Conservation (phyloP, 2,113 vertebrate genomes). For the Brachyhypopomus occidentalis region DNA sequence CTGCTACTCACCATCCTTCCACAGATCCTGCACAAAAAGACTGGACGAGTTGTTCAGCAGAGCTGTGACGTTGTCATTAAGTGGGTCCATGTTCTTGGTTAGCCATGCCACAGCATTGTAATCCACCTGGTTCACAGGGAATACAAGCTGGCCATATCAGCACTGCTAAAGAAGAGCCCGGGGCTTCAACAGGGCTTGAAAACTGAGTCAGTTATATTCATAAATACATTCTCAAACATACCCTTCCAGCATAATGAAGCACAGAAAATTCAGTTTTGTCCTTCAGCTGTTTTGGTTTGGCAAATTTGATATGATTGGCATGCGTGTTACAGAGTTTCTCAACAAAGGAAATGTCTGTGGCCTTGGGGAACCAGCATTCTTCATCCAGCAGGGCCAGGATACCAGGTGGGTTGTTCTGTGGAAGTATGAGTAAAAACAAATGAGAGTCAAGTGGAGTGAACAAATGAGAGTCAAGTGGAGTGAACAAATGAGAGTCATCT, state of each 20-base stretch:
- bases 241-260: slow-evolving; percentile 93
- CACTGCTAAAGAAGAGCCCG: no score
- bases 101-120: slow-evolving; percentile 86
- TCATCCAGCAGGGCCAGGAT: slow-evolving; percentile 95
- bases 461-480: neutral
- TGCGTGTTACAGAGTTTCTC: slow-evolving; percentile 91
- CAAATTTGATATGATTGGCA: slow-evolving; percentile 90
- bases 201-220: no score
- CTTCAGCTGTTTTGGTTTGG: slow-evolving; percentile 94
- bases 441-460: neutral
- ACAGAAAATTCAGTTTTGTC: slow-evolving; percentile 97
- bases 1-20: slow-evolving; percentile 82
- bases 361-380: slow-evolving; percentile 99
- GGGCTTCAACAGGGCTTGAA: no score
- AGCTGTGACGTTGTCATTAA: slow-evolving; percentile 85
- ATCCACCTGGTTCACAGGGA: slow-evolving; percentile 74
- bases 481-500: no score
- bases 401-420: slow-evolving; percentile 92
- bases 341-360: slow-evolving; percentile 94
- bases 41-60: slow-evolving; percentile 85
- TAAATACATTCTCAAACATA: slow-evolving; percentile 57
- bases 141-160: neutral
- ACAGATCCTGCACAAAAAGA: slow-evolving; percentile 83
- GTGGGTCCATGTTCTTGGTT: slow-evolving; percentile 90
- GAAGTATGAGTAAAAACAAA: neutral